A percentile compares a stretch with the other conserved stretches of the same genome.
Evolutionary conservation across 2,888 invertebrate genomes (phyloP).

Genomic region (Lissonota sp.): DNA sequence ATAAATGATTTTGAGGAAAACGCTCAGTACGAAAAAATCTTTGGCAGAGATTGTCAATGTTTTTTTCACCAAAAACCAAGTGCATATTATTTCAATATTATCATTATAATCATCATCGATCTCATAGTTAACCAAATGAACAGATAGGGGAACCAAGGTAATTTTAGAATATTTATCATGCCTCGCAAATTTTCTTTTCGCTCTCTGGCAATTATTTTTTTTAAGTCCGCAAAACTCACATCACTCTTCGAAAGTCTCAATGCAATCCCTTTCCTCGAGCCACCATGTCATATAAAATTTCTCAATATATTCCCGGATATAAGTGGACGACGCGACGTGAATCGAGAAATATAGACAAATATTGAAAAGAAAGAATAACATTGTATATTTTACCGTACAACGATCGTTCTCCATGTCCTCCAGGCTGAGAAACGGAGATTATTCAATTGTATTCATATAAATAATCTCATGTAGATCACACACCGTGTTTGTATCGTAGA

Average conservation of each 20-base stretch:
- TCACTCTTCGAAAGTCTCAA: not conserved
- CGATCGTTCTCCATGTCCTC: not conserved
- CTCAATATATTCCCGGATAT: not conserved
- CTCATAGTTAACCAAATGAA: too few relatives aligned
- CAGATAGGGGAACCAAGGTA: too few relatives aligned
- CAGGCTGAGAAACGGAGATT: not conserved
- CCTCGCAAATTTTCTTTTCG: not conserved
- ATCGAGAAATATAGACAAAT: not conserved
- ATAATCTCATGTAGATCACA: conserved; percentile 17
- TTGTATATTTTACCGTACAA: not conserved
- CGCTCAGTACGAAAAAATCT: too few relatives aligned
- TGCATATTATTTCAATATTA: too few relatives aligned
- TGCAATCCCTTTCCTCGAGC: too few relatives aligned
- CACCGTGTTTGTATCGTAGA: not conserved
- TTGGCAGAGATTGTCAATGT: too few relatives aligned
- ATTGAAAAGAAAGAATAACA: not conserved
- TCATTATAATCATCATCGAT: too few relatives aligned
- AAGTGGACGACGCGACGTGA: not conserved
- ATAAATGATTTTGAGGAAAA: too few relatives aligned
- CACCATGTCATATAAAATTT: not conserved
- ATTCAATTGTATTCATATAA: not conserved
- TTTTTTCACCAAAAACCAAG: too few relatives aligned
- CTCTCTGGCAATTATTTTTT: not conserved
- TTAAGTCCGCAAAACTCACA: not conserved
- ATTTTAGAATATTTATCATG: too few relatives aligned